A percentile compares a stretch with the other conserved stretches of the same genome.
Conservation (phyloP, 2,797 vertebrate species). For the Euphonia xanthogaster region DNA sequence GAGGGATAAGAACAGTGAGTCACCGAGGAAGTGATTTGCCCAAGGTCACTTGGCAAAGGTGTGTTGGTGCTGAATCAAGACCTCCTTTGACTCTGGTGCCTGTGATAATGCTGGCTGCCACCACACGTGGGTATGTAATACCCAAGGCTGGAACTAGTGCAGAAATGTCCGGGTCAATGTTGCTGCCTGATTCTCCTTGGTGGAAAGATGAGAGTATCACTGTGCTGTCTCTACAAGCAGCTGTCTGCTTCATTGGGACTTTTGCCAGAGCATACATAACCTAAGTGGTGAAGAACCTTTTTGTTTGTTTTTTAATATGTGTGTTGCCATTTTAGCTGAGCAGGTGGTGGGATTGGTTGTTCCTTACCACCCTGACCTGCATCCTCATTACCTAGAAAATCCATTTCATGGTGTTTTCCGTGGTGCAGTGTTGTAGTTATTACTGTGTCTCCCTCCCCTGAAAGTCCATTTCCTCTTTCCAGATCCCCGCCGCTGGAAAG, state of each 20-base stretch:
- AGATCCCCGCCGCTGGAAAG: neutral
- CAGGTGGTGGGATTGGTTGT: neutral
- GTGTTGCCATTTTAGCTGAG: neutral
- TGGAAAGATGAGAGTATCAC: neutral
- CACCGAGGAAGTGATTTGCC: neutral
- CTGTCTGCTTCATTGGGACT: neutral
- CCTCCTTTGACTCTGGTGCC: neutral
- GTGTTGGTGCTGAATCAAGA: neutral
- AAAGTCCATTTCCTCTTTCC: neutral
- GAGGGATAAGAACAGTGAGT: neutral
- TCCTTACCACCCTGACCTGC: neutral
- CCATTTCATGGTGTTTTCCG: neutral
- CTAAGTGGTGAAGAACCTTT: neutral
- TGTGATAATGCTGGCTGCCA: neutral
- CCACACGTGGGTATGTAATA: neutral
- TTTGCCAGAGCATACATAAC: neutral
- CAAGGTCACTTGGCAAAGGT: neutral
- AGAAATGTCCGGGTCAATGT: accelerated
- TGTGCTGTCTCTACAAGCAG: neutral
- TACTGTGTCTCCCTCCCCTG: neutral
- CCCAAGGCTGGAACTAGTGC: neutral
- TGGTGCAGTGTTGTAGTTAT: neutral
- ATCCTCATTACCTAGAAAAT: neutral
- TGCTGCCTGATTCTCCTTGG: neutral
- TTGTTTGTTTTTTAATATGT: neutral